These are phyloP conservation scores for Sebastes kiyomatsui DNA, from an alignment of 2,797 vertebrate genomes.

Conservation along the genomic window DNA sequence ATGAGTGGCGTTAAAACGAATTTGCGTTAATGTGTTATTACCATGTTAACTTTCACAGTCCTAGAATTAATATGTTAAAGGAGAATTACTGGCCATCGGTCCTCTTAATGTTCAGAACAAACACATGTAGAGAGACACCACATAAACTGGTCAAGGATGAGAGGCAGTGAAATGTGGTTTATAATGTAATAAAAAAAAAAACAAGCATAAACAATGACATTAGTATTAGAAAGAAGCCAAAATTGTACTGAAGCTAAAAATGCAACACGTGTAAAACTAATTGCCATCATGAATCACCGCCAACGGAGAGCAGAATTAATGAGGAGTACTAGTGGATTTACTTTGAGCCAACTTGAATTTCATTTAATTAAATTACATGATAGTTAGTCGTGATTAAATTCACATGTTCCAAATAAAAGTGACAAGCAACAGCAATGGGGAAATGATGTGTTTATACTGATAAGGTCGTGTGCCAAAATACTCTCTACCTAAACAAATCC, in stretches of 20 bases:
- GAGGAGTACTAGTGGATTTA: background rate
- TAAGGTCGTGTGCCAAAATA: conserved; percentile 6
- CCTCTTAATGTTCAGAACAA: background rate
- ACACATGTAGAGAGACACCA: background rate
- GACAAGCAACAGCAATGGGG: background rate
- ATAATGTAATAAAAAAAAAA: background rate
- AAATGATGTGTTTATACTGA: background rate
- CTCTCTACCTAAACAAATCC: conserved; percentile 18
- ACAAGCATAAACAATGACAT: background rate
- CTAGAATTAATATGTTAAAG: background rate
- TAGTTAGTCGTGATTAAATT: background rate
- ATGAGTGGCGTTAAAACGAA: too few species aligned
- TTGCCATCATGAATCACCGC: background rate
- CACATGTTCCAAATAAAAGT: background rate
- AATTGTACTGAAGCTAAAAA: background rate
- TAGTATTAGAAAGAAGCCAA: background rate
- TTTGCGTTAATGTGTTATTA: too few species aligned
- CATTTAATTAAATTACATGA: background rate
- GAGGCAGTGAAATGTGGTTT: background rate
- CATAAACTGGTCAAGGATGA: background rate
- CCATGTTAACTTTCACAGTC: too few species aligned
- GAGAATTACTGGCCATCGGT: background rate
- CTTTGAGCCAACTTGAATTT: background rate
- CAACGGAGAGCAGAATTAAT: background rate
- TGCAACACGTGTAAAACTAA: background rate